phyloP scores from a whole-genome alignment of 2,113 vertebrate species.

The Zosterops japonicus region DNA sequence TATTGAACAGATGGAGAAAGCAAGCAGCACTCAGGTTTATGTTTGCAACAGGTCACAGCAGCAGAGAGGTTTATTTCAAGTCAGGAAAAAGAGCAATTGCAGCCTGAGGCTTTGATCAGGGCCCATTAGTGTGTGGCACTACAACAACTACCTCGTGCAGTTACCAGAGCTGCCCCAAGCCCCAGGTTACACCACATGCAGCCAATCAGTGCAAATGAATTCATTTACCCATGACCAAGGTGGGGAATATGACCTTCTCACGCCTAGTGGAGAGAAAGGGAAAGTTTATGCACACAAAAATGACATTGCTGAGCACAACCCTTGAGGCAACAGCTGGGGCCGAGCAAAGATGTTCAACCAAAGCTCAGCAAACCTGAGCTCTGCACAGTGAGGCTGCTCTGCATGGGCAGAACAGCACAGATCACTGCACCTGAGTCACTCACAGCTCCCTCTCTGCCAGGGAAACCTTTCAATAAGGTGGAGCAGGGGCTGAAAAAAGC shows the following conservation, averaged over 20 bases:
- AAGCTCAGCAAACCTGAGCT: neutral
- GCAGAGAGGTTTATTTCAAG: neutral
- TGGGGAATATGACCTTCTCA: constrained; percentile 89
- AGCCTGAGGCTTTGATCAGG: neutral
- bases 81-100: neutral
- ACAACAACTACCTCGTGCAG: constrained; percentile 58
- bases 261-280: constrained; percentile 82
- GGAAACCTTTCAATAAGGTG: rapidly evolving
- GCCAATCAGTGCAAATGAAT: constrained; percentile 69
- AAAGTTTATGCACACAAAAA: constrained; percentile 62
- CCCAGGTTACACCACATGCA: constrained; percentile 64
- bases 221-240: constrained; percentile 90
- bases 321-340: neutral
- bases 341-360: neutral
- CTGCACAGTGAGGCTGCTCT: neutral
- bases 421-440: neutral
- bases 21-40: neutral
- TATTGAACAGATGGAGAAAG: neutral
- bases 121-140: constrained; percentile 25
- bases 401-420: rapidly evolving
- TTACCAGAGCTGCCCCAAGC: constrained; percentile 65
- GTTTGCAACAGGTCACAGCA: neutral
- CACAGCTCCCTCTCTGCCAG: neutral
- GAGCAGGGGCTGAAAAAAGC: neutral
- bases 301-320: neutral